phyloP scores from a whole-genome alignment of 2,797 vertebrate genomes.

The Pseudochirops corinnae region DNA sequence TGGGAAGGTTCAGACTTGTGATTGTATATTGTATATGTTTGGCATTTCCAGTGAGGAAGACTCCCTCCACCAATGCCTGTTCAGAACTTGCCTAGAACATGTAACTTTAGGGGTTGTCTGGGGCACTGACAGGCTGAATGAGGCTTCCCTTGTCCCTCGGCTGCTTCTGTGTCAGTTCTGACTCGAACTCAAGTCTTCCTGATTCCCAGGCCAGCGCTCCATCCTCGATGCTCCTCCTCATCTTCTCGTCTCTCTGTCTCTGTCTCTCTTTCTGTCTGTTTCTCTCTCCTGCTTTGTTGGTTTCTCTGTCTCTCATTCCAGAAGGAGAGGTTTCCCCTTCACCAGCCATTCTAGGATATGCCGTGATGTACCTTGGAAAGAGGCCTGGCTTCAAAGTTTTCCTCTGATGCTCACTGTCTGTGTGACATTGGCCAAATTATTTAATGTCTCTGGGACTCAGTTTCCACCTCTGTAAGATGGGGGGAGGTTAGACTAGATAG shows the following conservation, averaged over 20 bases:
- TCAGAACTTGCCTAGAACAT: neutral
- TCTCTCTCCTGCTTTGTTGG: neutral
- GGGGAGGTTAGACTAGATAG: neutral
- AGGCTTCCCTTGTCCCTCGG: neutral
- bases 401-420: neutral
- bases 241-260: no score
- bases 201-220: neutral
- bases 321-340: neutral
- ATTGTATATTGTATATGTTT: neutral
- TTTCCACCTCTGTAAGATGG: neutral
- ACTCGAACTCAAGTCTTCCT: neutral
- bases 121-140: neutral
- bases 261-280: neutral
- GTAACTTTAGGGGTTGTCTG: neutral
- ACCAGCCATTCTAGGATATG: neutral
- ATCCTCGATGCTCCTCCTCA: no score
- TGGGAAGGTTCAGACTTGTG: neutral
- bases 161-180: neutral
- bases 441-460: neutral
- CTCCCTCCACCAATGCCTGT: neutral
- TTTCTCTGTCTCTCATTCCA: neutral
- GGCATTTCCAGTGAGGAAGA: neutral
- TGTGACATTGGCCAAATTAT: neutral
- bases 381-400: neutral
- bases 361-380: neutral